A percentile compares a stretch with the other conserved stretches of the same genome.
Evolutionary conservation across 1,140 invertebrate species (phyloP).

Genomic region (Drosophila triauraria): DNA sequence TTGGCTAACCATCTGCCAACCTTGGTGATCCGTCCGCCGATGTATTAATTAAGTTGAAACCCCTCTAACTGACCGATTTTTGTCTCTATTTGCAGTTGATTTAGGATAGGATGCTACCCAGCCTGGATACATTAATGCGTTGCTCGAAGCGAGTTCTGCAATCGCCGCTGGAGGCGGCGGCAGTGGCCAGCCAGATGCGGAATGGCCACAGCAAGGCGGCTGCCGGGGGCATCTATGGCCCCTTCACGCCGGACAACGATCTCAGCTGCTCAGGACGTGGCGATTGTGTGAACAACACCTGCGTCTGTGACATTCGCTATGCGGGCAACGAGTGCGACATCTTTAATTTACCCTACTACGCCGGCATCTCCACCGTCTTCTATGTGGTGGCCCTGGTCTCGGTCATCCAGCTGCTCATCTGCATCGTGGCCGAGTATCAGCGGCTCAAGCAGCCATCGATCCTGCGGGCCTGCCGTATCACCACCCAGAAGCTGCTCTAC

Average conservation of each 20-base stretch:
- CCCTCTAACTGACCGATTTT: background rate
- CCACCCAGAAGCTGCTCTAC: conserved; percentile 96
- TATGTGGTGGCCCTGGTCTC: conserved; percentile 94
- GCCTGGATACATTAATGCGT: conserved; percentile 83
- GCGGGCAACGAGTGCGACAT: conserved; percentile 88
- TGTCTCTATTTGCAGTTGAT: conserved; percentile 65
- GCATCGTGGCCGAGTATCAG: conserved; percentile 92
- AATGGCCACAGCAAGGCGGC: conserved; percentile 68
- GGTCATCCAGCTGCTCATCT: conserved; percentile 94
- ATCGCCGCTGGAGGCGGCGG: conserved; percentile 57
- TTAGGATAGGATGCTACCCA: conserved; percentile 82
- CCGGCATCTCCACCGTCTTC: conserved; percentile 92
- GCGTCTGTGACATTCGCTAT: conserved; percentile 93
- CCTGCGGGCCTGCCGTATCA: conserved; percentile 92
- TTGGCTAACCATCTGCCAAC: conserved; percentile 24
- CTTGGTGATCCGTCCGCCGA: conserved; percentile 18
- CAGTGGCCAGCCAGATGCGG: conserved; percentile 55
- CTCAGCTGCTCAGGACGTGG: conserved; percentile 89
- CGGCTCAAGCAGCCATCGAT: conserved; percentile 93
- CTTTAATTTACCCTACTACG: conserved; percentile 88
- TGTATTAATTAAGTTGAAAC: conserved; percentile 58
- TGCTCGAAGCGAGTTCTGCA: conserved; percentile 84
- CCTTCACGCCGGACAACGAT: conserved; percentile 68
- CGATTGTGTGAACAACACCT: conserved; percentile 95
- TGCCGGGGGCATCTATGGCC: conserved; percentile 53